phyloP scores from a whole-genome alignment of 2,797 vertebrate genomes.

The Tamandua tetradactyla region DNA sequence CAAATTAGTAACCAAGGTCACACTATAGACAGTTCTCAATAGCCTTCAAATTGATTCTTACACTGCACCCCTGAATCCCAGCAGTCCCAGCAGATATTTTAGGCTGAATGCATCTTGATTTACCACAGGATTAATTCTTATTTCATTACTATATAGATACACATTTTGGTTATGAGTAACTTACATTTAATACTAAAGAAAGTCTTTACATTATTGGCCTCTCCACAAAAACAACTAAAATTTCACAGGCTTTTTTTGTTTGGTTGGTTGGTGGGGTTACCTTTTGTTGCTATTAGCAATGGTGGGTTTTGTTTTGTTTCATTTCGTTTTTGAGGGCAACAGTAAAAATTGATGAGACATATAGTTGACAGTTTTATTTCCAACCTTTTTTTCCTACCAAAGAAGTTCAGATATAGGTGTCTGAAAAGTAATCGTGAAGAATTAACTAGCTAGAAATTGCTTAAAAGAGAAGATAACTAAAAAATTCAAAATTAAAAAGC shows the following conservation, averaged over 20 bases:
- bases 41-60: background rate
- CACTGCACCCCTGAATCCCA: background rate
- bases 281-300: constrained; percentile 14
- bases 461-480: background rate
- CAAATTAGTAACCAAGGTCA: background rate
- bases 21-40: background rate
- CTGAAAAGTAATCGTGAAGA: background rate
- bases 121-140: background rate
- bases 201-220: background rate
- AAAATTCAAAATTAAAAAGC: background rate
- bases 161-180: background rate
- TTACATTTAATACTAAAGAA: constrained; percentile 18
- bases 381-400: background rate
- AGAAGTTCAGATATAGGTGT: background rate
- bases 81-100: background rate
- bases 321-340: constrained; percentile 58
- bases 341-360: background rate
- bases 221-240: constrained; percentile 4
- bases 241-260: background rate
- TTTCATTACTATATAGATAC: background rate
- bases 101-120: background rate
- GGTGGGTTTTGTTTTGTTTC: constrained; percentile 1
- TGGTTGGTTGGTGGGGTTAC: background rate
- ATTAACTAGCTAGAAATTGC: background rate
- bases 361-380: background rate